These are phyloP conservation scores for Eulemur albifrons DNA, from an alignment of 2,797 vertebrate species.

Conservation along the genomic window DNA sequence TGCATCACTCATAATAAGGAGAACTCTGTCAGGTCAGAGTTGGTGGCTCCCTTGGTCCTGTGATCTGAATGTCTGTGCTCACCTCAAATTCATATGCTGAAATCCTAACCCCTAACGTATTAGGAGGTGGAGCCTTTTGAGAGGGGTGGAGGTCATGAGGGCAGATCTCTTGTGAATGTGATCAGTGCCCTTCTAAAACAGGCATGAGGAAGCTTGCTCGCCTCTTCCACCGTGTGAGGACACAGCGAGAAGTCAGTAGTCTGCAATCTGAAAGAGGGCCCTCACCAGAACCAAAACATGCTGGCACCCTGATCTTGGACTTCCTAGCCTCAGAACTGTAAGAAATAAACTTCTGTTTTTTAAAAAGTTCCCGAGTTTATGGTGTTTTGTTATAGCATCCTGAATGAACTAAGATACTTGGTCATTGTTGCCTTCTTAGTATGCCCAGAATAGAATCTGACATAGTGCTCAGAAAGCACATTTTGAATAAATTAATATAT, in stretches of 20 bases:
- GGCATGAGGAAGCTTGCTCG: neutral
- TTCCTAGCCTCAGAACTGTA: neutral
- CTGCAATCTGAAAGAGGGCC: neutral
- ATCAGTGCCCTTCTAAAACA: neutral
- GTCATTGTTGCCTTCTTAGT: neutral
- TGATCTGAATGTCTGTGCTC: neutral
- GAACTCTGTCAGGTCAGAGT: neutral
- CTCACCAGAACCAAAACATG: neutral
- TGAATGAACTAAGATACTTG: neutral
- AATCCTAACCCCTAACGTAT: neutral
- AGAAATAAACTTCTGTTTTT: too few relatives aligned
- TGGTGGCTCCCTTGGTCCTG: neutral
- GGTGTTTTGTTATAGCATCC: neutral
- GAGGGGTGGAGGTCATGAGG: neutral
- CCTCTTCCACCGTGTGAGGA: neutral
- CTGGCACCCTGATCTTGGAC: neutral
- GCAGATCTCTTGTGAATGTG: neutral
- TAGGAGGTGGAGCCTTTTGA: neutral
- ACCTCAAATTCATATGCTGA: neutral
- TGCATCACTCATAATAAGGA: neutral
- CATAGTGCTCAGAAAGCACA: neutral
- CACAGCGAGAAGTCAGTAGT: neutral
- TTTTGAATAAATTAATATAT: constrained; percentile 73
- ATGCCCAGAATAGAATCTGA: neutral
- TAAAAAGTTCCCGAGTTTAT: neutral